Conservation (phyloP, 2,797 vertebrate species). For the Taenioides sp. region DNA sequence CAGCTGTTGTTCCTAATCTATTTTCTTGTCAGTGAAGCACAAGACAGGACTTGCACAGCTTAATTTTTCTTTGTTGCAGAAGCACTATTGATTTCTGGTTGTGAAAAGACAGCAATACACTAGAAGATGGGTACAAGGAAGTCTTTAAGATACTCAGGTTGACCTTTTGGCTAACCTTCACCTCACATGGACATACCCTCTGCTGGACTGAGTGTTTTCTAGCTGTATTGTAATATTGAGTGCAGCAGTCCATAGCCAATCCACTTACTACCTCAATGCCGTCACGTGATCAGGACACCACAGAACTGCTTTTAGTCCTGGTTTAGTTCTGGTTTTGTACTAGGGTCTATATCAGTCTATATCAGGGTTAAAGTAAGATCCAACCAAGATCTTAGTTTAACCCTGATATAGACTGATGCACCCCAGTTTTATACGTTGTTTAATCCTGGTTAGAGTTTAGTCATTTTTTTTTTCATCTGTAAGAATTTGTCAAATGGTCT, state of each 20-base stretch:
- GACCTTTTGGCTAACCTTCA: slow-evolving; percentile 8
- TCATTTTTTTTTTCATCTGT: no score
- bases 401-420: no score
- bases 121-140: background rate
- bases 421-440: no score
- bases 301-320: background rate
- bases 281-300: background rate
- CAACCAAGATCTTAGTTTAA: no score
- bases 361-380: background rate
- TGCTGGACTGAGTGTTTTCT: background rate
- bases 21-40: background rate
- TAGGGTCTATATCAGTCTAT: no score
- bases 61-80: background rate
- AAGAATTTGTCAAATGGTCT: background rate
- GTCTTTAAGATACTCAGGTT: background rate
- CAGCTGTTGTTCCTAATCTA: background rate
- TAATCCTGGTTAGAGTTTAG: no score
- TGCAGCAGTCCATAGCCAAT: background rate
- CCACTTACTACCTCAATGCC: background rate
- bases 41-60: background rate
- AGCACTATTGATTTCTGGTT: slow-evolving; percentile 10
- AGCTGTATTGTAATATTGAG: slow-evolving; percentile 7
- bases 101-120: slow-evolving; percentile 9
- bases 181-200: background rate
- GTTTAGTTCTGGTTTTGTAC: background rate